Evolutionary conservation across 2,113 vertebrate species (phyloP), one percentile per base, ranked within the genome.

Genomic region (Phaetusa simplex): DNA sequence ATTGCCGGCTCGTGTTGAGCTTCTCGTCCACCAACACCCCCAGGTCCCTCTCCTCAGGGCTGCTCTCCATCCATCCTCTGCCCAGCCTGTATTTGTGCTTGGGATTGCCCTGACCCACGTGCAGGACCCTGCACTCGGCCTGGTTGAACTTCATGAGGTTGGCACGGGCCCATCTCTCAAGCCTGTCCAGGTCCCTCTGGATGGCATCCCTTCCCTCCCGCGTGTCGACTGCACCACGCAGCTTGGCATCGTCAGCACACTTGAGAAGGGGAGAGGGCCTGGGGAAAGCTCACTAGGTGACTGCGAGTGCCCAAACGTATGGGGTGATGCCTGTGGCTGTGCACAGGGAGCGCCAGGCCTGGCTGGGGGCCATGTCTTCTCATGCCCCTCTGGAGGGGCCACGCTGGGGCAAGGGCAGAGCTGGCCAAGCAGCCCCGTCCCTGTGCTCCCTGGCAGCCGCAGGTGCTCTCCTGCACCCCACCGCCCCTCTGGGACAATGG

Each of bases 261-360:
- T 24, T 32, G 62, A 26, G 62, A 34, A 83, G 79, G 38, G 22
- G 17, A 36, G 43, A 43, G 43, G 59, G 38, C 62, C 58, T 3
- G 1, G 59, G 43, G 38, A 20, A 40, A 40, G 62, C 80, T 83
- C 1, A 2, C 53, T 24, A 12, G 15, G 19, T 29, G 29, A 26
- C 55, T 14, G 24, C 1, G 1, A 42, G 71, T n/a, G 45, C 71
- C 55, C 47, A 62, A 14, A 55, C 0, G 0, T 10, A 16, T 7
- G 50, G n/a, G 23, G 20, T 29, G 11, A 72, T 6, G 29, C 13
- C 77, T n/a, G 10, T 9, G 62, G 47, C 38, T 23, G 6, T 3
- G 38, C 1, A 3, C 23, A 6, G 29, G 50, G 30, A 58, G 50
- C 0, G 1, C 32, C 15, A 36, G 26, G 69, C 69, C 32, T 22